Evolutionary conservation across 1,140 invertebrate species (phyloP), one percentile per base, ranked within the genome.

Genomic region (Trichonephila clavipes): DNA sequence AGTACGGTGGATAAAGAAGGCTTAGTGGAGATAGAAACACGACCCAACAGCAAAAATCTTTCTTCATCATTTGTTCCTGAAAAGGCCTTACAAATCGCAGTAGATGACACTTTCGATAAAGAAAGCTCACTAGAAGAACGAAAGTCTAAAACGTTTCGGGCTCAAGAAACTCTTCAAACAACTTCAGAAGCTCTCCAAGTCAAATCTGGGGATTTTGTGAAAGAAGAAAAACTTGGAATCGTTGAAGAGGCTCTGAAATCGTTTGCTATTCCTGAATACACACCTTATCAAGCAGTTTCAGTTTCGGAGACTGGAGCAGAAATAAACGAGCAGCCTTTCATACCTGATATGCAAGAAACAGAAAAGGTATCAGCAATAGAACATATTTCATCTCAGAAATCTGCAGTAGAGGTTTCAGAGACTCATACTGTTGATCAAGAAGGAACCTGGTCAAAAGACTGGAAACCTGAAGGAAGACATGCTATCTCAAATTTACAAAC

Each of bases 1-100:
- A 93, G 96, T 3, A 94, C 96, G 40, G 96, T 97, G 95, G 97
- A 97, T 95, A 96, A 96, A 51, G 97, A 97, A 96, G 95, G 96
- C n/a, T 95, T 96, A 44, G 96, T 93, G 16, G 72, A 88, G 87
- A 12, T 10, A 5, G 86, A 83, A 66, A 51, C 24, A 44, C 24
- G 61, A 16, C 94, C 95, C 2, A 90, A 94, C 28, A 82, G 83
- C 19, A 94, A 93, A 64, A 77, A 66, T n/a, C 34, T 91, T 6
- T 59, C 64, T 40, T 40, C 93, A 44, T 62, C 69, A 16, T 85
- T 94, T 87, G 69, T 94, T 51, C 61, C 87, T 14, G 91, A 85
- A 88, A 62, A 92, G 58, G 94, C 94, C 90, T 24, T 94, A 64
- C 69, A 90, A 62, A 40, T 94, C 12, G 19, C 58, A 18, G 59